phyloP scores from a whole-genome alignment of 2,113 vertebrate genomes.

The Charina bottae region DNA sequence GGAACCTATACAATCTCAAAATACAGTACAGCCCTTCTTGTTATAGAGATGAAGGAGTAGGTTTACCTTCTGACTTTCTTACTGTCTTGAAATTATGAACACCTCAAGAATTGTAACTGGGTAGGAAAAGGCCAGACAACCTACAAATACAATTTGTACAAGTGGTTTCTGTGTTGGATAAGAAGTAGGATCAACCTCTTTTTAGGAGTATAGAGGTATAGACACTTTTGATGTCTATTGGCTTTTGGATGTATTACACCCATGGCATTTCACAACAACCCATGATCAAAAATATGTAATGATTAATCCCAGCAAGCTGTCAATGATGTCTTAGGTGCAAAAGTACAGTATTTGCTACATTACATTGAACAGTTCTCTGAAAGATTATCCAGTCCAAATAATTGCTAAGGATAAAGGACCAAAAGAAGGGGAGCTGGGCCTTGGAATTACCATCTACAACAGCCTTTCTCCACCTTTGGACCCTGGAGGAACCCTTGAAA shows the following conservation, averaged over 20 bases:
- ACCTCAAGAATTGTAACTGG: not conserved
- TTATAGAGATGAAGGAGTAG: not conserved
- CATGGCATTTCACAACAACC: not conserved
- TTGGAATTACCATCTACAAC: not conserved
- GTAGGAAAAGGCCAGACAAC: not conserved
- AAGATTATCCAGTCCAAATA: not conserved
- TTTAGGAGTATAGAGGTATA: not conserved
- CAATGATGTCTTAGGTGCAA: not conserved
- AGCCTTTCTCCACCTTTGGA: too few species aligned
- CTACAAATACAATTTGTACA: not conserved
- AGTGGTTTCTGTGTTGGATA: not conserved
- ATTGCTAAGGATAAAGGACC: not conserved
- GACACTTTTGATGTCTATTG: not conserved
- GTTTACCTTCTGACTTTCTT: not conserved
- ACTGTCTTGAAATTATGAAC: not conserved
- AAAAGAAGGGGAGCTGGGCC: not conserved
- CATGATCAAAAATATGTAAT: not conserved
- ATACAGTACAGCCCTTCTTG: not conserved
- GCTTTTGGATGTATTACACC: not conserved
- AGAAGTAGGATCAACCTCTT: not conserved
- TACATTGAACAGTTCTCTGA: not conserved
- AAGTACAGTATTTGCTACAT: not conserved
- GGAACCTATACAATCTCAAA: not conserved
- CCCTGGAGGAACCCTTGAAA: too few species aligned
- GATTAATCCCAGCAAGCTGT: not conserved